These are phyloP conservation scores for Nyctibius grandis DNA, from an alignment of 2,797 vertebrate species.

Conservation along the genomic window DNA sequence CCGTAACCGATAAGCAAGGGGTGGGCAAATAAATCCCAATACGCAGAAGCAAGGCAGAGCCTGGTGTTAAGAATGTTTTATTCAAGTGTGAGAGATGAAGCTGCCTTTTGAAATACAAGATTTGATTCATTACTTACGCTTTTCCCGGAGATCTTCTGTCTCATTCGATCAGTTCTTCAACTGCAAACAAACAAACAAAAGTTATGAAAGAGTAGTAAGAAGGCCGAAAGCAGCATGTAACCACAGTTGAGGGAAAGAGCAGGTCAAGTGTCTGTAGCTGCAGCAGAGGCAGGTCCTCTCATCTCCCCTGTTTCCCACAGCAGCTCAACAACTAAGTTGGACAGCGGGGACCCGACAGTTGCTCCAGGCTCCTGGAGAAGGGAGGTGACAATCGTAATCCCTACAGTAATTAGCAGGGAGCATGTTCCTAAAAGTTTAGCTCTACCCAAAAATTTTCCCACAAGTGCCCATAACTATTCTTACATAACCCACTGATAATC, in stretches of 20 bases:
- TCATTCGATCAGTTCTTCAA: not conserved
- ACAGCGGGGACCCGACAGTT: not conserved
- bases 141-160: not conserved
- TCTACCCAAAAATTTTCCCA: not conserved
- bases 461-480: accelerated
- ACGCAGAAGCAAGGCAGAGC: not conserved
- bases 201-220: not conserved
- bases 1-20: not conserved
- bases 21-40: not conserved
- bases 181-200: not conserved
- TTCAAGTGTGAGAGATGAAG: not conserved
- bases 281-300: not conserved
- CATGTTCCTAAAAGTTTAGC: not conserved
- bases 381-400: not conserved
- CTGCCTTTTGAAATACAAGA: not conserved
- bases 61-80: not conserved
- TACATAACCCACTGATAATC: too few species aligned
- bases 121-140: not conserved
- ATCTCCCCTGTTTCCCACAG: not conserved
- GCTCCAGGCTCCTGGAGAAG: not conserved
- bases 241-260: not conserved
- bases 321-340: not conserved
- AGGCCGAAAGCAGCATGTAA: not conserved
- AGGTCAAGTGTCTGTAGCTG: not conserved
- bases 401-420: not conserved